phyloP scores from a whole-genome alignment of 2,888 invertebrate genomes.

The Drosophila paucipuncta region DNA sequence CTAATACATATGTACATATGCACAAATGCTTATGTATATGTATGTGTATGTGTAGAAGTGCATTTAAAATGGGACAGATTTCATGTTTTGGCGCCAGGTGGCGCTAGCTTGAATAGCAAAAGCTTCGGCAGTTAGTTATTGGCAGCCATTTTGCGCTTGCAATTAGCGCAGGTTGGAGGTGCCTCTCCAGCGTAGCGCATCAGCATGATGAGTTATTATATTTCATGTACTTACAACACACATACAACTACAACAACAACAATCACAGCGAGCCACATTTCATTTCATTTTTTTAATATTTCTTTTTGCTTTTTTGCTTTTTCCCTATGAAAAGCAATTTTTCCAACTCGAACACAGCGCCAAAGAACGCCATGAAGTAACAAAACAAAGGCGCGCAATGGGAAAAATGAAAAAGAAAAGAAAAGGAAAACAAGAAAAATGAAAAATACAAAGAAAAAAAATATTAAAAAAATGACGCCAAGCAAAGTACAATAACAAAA shows the following conservation, averaged over 20 bases:
- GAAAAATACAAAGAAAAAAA: slow-evolving; percentile 14
- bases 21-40: background rate
- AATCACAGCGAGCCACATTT: slow-evolving; percentile 26
- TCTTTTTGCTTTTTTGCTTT: background rate
- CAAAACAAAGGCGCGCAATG: slow-evolving; percentile 66
- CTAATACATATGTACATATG: background rate
- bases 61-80: slow-evolving; percentile 10
- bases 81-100: slow-evolving; percentile 48
- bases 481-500: slow-evolving; percentile 54
- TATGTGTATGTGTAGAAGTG: background rate
- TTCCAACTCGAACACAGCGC: slow-evolving; percentile 50
- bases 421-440: slow-evolving; percentile 29
- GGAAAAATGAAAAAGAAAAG: slow-evolving; percentile 20
- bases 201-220: slow-evolving; percentile 68
- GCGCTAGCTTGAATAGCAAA: slow-evolving; percentile 27
- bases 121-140: slow-evolving; percentile 26
- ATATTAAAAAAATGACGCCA: slow-evolving; percentile 59
- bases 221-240: slow-evolving; percentile 32
- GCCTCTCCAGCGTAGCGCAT: slow-evolving; percentile 41
- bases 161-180: slow-evolving; percentile 49
- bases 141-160: slow-evolving; percentile 55
- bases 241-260: slow-evolving; percentile 21
- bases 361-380: slow-evolving; percentile 59
- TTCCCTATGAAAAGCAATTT: slow-evolving; percentile 65
- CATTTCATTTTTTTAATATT: slow-evolving; percentile 64